Conservation (phyloP, 2,113 vertebrate genomes). For the Anser brachyrhynchus region DNA sequence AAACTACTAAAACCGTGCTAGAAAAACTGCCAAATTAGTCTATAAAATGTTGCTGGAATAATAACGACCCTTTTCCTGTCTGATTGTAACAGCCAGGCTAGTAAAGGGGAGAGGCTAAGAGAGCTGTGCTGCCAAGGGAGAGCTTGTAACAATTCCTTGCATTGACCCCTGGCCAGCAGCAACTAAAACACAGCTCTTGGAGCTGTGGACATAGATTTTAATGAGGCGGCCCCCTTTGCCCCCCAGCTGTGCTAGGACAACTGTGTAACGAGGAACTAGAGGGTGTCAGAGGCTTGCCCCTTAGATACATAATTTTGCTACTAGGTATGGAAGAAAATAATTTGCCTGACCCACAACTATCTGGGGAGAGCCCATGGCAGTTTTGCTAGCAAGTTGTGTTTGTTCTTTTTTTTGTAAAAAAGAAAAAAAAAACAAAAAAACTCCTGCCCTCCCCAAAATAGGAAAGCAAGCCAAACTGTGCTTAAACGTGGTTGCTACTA, state of each 20-base stretch:
- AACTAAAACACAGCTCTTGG: not conserved
- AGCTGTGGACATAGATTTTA: not conserved
- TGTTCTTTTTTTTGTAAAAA: not conserved
- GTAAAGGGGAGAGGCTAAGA: not conserved
- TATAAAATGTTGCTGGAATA: not conserved
- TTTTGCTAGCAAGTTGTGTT: not conserved
- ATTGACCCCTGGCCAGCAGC: not conserved
- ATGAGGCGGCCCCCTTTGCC: not conserved
- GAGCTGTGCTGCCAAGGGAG: not conserved
- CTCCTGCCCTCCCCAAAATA: not conserved
- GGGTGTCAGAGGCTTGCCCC: not conserved
- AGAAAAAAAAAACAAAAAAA: not conserved
- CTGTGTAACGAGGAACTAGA: not conserved
- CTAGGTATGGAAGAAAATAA: not conserved
- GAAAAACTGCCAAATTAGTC: not conserved
- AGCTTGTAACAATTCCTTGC: not conserved
- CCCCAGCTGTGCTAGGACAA: not conserved
- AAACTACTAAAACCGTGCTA: constrained; percentile 1
- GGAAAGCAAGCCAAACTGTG: not conserved
- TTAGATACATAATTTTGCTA: not conserved
- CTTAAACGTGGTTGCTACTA: not conserved
- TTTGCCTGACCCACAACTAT: not conserved
- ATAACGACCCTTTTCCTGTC: not conserved
- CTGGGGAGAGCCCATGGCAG: not conserved
- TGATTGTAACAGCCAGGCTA: not conserved